A percentile compares a stretch with the other conserved stretches of the same genome.
These are phyloP conservation scores for Marisa cornuarietis DNA, from an alignment of 1,140 invertebrate genomes.

Conservation along the genomic window DNA sequence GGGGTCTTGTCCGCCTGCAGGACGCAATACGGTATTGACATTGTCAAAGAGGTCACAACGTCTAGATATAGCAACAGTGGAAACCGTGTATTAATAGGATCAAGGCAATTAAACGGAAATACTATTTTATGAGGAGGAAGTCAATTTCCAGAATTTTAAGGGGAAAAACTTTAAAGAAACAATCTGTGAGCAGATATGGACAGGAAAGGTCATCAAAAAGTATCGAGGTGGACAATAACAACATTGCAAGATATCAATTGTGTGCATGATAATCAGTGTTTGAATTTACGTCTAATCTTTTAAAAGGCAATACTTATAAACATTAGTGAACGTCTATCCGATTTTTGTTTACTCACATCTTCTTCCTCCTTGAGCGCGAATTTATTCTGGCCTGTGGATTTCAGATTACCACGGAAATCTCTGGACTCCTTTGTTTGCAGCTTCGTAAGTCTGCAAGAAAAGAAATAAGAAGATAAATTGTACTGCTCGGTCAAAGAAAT, in stretches of 20 bases:
- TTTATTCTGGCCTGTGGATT: constrained; percentile 98
- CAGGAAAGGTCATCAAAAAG: too few relatives aligned
- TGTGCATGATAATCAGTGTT: neutral
- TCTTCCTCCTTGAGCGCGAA: constrained; percentile 98
- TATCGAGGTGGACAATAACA: neutral
- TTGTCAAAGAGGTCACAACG: too few relatives aligned
- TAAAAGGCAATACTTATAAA: neutral
- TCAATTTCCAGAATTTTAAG: too few relatives aligned
- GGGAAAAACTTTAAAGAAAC: too few relatives aligned
- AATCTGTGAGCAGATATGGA: too few relatives aligned
- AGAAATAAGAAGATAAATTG: neutral
- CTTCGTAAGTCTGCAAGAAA: constrained; percentile 78
- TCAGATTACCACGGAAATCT: constrained; percentile 98
- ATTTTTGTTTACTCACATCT: constrained; percentile 63
- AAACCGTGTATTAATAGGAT: too few relatives aligned
- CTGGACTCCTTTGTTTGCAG: constrained; percentile 79
- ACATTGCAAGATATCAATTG: neutral
- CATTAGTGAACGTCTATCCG: neutral
- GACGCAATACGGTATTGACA: neutral
- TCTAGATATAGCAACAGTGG: too few relatives aligned
- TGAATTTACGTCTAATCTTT: neutral
- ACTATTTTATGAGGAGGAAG: too few relatives aligned
- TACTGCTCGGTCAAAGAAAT: neutral
- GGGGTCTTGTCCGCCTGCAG: constrained; percentile 25
- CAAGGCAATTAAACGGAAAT: too few relatives aligned